These are phyloP conservation scores for Hassar affinis DNA, from an alignment of 2,113 vertebrate genomes.

Conservation along the genomic window DNA sequence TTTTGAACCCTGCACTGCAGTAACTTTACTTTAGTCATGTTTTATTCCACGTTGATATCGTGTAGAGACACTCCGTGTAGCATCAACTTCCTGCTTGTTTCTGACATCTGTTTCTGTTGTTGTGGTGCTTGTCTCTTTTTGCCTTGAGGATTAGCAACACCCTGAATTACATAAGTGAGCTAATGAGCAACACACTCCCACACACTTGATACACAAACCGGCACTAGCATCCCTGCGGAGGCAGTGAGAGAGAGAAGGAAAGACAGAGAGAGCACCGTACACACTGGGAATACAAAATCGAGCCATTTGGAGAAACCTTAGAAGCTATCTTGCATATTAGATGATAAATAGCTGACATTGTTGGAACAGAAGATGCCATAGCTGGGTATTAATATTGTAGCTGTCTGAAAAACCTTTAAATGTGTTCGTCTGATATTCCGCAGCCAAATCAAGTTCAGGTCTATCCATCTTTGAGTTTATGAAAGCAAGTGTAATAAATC, in stretches of 20 bases:
- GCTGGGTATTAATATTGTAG: slow-evolving; percentile 33
- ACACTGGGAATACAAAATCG: slow-evolving; percentile 12
- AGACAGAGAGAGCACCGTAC: neutral
- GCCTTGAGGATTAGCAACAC: slow-evolving; percentile 75
- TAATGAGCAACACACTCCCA: slow-evolving; percentile 66
- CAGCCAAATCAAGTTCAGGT: slow-evolving; percentile 20
- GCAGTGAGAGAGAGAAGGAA: slow-evolving; percentile 32
- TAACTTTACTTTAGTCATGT: slow-evolving; percentile 4
- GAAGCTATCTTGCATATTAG: slow-evolving; percentile 33
- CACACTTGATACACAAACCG: slow-evolving; percentile 33
- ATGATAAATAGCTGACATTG: slow-evolving; percentile 38
- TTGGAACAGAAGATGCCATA: slow-evolving; percentile 31
- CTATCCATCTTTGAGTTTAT: neutral
- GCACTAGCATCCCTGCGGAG: slow-evolving; percentile 67
- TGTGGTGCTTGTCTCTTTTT: slow-evolving; percentile 67
- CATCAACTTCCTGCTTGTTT: slow-evolving; percentile 61
- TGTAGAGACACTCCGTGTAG: neutral
- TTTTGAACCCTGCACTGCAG: neutral
- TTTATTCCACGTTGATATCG: neutral
- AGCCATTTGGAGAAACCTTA: slow-evolving; percentile 26
- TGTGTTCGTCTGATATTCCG: slow-evolving; percentile 28
- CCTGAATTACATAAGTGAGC: slow-evolving; percentile 78
- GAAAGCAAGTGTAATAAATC: slow-evolving; percentile 25
- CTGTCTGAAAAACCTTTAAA: slow-evolving; percentile 7
- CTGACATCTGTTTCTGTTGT: slow-evolving; percentile 70